Evolutionary conservation across 1,140 invertebrate genomes (phyloP), one percentile per base, ranked within the genome.

Genomic region (Halictus rubicundus): DNA sequence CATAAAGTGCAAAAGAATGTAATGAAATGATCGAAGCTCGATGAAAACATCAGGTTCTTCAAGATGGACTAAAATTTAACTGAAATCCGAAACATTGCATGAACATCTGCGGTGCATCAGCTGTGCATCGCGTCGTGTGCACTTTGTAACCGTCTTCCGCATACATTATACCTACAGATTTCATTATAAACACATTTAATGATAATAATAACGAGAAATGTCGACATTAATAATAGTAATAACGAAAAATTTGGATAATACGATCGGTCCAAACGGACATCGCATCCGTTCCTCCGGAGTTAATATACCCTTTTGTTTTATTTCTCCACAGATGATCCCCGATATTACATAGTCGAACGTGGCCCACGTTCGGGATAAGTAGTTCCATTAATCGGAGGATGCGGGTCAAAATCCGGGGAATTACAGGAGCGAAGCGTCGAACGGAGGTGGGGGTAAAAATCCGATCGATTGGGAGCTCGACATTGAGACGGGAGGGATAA

Each of bases 391-490:
- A 72, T 72, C 25, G n/a, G n/a, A 1, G 0, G 46, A 70, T 42
- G 27, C 32, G 23, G 61, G 42, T 16, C 25, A 23, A 69, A 78
- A 59, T 59, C 68, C 16, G n/a, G 42, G n/a, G 16, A 65, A 59
- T 78, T 42, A 42, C 10, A 27, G 0, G 59, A 59, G 16, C n/a
- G 59, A 77, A 39, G 64, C 74, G 64, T 39, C 12, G 42, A 42
- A 63, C 23, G 25, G 23, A 27, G 66, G 69, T 59, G 12, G 52
- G 78, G 65, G 52, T 37, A 75, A 70, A 75, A 86, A 77, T 82
- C 73, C 77, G 85, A 73, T 84, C 66, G 75, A 80, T 82, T 80
- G 52, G 72, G 78, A 78, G 59, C 52, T 78, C 77, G 85, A 78
- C 70, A 27, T 57, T n/a, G 68, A 32, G 63, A 10, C 32, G 63